Evolutionary conservation across 2,113 vertebrate genomes (phyloP).

Genomic region (Ammodramus savannarum): DNA sequence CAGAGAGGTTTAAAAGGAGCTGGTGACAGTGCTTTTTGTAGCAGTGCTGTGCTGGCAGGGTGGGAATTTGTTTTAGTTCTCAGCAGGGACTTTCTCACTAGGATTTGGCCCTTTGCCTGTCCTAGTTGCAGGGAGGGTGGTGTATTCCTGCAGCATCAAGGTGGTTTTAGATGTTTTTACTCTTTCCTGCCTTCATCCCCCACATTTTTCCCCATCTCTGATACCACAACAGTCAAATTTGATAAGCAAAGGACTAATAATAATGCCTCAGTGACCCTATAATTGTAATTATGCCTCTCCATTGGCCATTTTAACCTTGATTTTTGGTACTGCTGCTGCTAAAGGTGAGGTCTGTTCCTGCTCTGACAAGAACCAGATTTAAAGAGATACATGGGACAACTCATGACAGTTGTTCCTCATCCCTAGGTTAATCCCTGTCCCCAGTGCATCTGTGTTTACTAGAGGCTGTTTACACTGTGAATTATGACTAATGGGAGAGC

Average conservation of each 20-base stretch:
- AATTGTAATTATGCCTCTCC: not conserved
- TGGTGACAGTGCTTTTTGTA: not conserved
- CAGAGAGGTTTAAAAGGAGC: not conserved
- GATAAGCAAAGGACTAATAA: not conserved
- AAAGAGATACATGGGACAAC: not conserved
- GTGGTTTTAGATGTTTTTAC: not conserved
- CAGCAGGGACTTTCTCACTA: not conserved
- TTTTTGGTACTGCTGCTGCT: not conserved
- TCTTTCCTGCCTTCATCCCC: not conserved
- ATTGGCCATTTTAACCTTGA: not conserved
- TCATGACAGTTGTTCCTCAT: not conserved
- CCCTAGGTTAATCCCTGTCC: constrained; percentile 25
- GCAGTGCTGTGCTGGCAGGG: not conserved
- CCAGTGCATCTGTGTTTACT: constrained; percentile 22
- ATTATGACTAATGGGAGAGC: not conserved
- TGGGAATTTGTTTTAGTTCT: not conserved
- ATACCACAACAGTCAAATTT: not conserved
- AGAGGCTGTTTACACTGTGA: not conserved
- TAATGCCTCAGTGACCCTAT: not conserved
- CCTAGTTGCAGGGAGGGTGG: not conserved
- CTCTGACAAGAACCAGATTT: not conserved
- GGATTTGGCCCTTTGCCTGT: not conserved
- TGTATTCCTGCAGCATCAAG: not conserved
- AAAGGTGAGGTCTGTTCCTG: not conserved
- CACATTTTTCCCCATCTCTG: not conserved